Conservation (phyloP, 1,140 invertebrate species). For the Mercenaria mercenaria region DNA sequence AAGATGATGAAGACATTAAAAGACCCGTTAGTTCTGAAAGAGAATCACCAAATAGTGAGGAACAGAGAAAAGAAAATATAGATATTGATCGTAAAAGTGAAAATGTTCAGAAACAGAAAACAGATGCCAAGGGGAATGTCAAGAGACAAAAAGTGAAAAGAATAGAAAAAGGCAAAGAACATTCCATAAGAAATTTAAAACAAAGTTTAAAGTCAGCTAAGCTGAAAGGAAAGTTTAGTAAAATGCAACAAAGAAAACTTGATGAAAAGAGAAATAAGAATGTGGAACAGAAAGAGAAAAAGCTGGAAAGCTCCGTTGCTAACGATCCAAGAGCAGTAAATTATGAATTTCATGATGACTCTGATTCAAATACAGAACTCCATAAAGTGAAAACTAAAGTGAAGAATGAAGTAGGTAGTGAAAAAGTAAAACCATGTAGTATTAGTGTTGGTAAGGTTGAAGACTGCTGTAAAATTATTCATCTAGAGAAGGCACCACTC, state of each 20-base stretch:
- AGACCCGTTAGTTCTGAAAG: conserved; percentile 23
- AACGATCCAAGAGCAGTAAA: conserved; percentile 7
- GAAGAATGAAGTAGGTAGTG: not conserved
- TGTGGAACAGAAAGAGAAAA: not conserved
- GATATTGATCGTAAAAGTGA: not conserved
- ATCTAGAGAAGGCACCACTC: not conserved
- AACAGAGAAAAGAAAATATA: conserved; percentile 56
- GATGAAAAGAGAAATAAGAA: not conserved
- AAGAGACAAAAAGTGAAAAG: not conserved
- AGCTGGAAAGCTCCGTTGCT: not conserved
- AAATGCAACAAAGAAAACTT: not conserved
- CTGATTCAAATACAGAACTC: conserved; percentile 10
- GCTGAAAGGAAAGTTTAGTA: not conserved
- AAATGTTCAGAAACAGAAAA: not conserved
- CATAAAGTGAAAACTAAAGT: not conserved
- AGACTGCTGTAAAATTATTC: not conserved
- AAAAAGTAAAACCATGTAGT: not conserved
- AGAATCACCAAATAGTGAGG: conserved; percentile 40
- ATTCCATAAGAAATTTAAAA: not conserved
- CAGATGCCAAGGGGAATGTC: not conserved
- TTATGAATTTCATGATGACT: conserved; percentile 43
- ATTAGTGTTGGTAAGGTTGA: not conserved
- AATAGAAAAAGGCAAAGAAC: not conserved
- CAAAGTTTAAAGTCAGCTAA: not conserved
- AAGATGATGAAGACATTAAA: conserved; percentile 55